Evolutionary conservation across 1,140 invertebrate genomes (phyloP).

Genomic region (Anagrus nilaparvatae): DNA sequence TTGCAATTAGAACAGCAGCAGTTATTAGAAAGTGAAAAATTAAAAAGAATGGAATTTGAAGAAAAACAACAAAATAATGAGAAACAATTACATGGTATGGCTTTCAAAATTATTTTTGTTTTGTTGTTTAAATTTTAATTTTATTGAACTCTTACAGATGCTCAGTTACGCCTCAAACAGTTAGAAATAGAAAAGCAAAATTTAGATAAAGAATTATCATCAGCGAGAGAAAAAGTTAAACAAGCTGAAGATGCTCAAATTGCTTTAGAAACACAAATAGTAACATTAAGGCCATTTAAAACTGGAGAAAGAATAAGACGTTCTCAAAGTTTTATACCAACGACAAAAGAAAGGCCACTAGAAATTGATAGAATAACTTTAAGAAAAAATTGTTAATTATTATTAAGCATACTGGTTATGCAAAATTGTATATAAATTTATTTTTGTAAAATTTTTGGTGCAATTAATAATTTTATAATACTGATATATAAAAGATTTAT

Average conservation of each 20-base stretch:
- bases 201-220: slow-evolving; percentile 55
- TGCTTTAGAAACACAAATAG: slow-evolving; percentile 52
- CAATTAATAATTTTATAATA: too few relatives aligned
- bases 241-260: slow-evolving; percentile 56
- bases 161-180: slow-evolving; percentile 51
- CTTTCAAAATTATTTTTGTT: slow-evolving; percentile 15
- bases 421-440: too few relatives aligned
- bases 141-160: slow-evolving; percentile 43
- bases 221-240: slow-evolving; percentile 55
- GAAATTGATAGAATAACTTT: slow-evolving; percentile 19
- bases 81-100: slow-evolving; percentile 49
- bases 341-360: slow-evolving; percentile 41
- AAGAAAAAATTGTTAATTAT: slow-evolving; percentile 21
- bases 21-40: slow-evolving; percentile 60
- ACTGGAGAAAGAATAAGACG: slow-evolving; percentile 42
- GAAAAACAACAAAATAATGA: slow-evolving; percentile 60
- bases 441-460: too few relatives aligned
- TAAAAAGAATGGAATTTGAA: slow-evolving; percentile 65
- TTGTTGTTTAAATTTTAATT: slow-evolving; percentile 2
- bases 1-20: slow-evolving; percentile 64
- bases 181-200: slow-evolving; percentile 56
- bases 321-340: slow-evolving; percentile 49
- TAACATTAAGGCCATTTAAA: slow-evolving; percentile 32
- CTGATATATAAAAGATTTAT: too few relatives aligned
- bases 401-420: slow-evolving; percentile 2